Evolutionary conservation across 1,140 invertebrate species (phyloP).

Genomic region (Sweltsa coloradensis): DNA sequence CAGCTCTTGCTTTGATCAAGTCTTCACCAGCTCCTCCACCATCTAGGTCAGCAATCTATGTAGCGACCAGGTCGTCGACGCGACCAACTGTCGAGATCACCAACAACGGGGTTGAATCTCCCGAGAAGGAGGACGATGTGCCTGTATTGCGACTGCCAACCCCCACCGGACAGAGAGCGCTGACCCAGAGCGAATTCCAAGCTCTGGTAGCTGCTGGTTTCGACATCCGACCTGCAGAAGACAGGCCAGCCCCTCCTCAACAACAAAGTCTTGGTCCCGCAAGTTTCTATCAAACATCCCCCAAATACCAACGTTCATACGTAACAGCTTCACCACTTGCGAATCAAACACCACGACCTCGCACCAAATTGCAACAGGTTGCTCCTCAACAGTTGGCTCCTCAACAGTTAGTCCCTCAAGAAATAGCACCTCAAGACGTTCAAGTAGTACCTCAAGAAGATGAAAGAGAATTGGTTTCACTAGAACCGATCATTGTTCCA

Average conservation of each 20-base stretch:
- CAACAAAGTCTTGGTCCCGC: no score
- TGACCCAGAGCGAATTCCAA: slow-evolving; percentile 10
- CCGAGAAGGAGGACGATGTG: not conserved
- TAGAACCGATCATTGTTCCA: no score
- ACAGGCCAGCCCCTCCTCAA: not conserved
- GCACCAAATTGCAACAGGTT: no score
- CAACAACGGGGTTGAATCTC: not conserved
- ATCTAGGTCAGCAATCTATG: slow-evolving; percentile 5
- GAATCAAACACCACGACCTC: no score
- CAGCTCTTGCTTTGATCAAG: no score
- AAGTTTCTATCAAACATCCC: not conserved
- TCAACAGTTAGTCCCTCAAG: no score
- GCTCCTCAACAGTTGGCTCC: no score
- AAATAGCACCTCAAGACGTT: no score
- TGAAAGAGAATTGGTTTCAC: no score
- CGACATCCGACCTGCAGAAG: slow-evolving; percentile 6
- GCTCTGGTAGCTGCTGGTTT: slow-evolving; percentile 13
- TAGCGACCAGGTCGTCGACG: not conserved
- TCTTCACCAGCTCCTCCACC: not conserved
- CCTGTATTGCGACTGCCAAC: slow-evolving; percentile 14
- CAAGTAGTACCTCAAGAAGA: no score
- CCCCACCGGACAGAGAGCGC: slow-evolving; percentile 10
- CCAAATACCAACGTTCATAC: slow-evolving; percentile 9
- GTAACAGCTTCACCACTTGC: not conserved
- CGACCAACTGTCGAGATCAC: not conserved